Conservation (phyloP, 2,113 vertebrate genomes). For the Nycticryphes semicollaris region DNA sequence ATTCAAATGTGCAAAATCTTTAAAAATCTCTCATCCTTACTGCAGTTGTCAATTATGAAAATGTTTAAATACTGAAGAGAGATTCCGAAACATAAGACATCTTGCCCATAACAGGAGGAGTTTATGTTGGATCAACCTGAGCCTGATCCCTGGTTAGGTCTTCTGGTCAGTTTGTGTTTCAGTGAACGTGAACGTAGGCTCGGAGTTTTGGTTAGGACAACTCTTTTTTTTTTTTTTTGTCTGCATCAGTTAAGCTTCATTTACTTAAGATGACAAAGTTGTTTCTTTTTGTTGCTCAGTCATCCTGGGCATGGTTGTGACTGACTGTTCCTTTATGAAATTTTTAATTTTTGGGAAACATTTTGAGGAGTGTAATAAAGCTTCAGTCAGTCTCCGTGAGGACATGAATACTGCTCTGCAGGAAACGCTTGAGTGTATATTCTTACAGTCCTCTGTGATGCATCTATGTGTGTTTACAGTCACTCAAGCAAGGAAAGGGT, state of each 20-base stretch:
- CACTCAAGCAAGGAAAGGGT: not conserved
- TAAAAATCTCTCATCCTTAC: not conserved
- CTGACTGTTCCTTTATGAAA: not conserved
- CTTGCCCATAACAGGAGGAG: not conserved
- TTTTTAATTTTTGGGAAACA: not conserved
- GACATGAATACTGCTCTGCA: not conserved
- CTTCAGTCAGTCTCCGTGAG: not conserved
- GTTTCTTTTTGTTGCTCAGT: not conserved
- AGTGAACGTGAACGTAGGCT: not conserved
- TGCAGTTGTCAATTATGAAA: not conserved
- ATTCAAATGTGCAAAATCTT: not conserved
- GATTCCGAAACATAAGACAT: not conserved
- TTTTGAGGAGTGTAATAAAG: not conserved
- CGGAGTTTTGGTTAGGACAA: not conserved
- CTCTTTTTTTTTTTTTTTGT: not conserved
- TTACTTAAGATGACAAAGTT: not conserved
- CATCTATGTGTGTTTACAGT: not conserved
- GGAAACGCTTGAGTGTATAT: not conserved
- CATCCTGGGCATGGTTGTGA: not conserved
- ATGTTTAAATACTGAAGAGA: not conserved
- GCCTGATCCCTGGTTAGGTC: not conserved
- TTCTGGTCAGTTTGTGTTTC: not conserved
- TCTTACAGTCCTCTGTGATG: not conserved
- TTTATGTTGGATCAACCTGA: not conserved
- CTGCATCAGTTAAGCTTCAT: not conserved